Evolutionary conservation across 2,888 invertebrate species (phyloP).

Genomic region (Ceriagrion tenellum): DNA sequence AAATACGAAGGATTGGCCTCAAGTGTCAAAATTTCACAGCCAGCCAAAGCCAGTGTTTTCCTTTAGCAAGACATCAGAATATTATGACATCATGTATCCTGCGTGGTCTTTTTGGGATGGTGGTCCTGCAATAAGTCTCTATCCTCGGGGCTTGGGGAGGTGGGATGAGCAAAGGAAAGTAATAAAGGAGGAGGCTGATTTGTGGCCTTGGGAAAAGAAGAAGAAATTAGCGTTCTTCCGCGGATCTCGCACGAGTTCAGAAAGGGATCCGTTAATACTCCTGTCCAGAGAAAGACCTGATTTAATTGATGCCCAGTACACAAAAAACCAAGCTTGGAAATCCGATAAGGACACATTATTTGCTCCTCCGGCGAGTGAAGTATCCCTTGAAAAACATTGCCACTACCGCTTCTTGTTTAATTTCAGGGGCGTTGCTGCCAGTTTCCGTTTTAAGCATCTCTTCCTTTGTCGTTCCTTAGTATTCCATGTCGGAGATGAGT

Average conservation of each 20-base stretch:
- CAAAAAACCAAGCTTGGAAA: conserved; percentile 99
- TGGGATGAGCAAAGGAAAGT: conserved; percentile 92
- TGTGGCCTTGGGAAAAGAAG: conserved; percentile 89
- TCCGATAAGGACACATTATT: conserved; percentile 93
- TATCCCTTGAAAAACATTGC: conserved; percentile 95
- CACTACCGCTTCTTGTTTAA: conserved; percentile 96
- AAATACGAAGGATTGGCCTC: conserved; percentile 97
- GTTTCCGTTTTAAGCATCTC: conserved; percentile 97
- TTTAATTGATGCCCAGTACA: conserved; percentile 94
- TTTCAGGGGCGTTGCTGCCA: conserved; percentile 97
- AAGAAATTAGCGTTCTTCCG: conserved; percentile 87
- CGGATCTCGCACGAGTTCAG: conserved; percentile 95
- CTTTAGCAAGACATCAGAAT: conserved; percentile 93
- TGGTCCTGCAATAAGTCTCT: conserved; percentile 95
- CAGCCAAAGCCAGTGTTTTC: conserved; percentile 91
- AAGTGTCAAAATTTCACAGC: conserved; percentile 84
- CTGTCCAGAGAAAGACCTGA: conserved; percentile 87
- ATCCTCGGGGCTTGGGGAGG: conserved; percentile 95
- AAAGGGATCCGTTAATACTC: conserved; percentile 92
- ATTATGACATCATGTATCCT: conserved; percentile 95
- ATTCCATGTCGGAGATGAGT: conserved; percentile 95
- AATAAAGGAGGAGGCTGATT: conserved; percentile 83
- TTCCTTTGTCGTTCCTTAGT: conserved; percentile 95
- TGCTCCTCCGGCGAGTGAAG: conserved; percentile 90
- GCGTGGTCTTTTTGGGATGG: conserved; percentile 99